These are phyloP conservation scores for Dicentrarchus labrax DNA, from an alignment of 2,113 vertebrate genomes.

Conservation along the genomic window DNA sequence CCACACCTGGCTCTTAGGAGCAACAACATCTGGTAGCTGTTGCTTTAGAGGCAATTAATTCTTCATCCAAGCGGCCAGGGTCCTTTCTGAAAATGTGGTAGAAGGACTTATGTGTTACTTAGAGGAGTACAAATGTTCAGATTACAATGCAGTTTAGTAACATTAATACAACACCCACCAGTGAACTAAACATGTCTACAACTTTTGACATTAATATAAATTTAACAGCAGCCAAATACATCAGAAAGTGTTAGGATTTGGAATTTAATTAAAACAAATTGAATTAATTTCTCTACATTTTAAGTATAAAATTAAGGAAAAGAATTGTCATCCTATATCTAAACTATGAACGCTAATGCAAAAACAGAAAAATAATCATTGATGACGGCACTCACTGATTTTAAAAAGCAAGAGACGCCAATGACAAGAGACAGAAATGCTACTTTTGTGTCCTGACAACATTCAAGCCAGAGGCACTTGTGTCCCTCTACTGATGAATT, in stretches of 20 bases:
- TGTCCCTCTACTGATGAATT: slow-evolving; percentile 41
- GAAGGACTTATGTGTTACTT: slow-evolving; percentile 54
- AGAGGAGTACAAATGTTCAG: slow-evolving; percentile 47
- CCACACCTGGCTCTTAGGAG: slow-evolving; percentile 84
- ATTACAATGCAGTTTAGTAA: slow-evolving; percentile 27
- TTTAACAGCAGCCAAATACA: background rate
- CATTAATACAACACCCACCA: background rate
- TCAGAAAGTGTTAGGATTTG: background rate
- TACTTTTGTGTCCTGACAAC: slow-evolving; percentile 39
- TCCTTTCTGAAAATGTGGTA: slow-evolving; percentile 66
- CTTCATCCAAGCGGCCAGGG: slow-evolving; percentile 69
- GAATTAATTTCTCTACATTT: background rate
- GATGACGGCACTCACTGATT: background rate
- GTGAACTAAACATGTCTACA: background rate
- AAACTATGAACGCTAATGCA: background rate
- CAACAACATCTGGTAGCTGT: slow-evolving; percentile 84
- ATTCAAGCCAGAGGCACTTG: slow-evolving; percentile 31
- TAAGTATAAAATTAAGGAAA: background rate
- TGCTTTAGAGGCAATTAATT: slow-evolving; percentile 86
- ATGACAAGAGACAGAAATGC: slow-evolving; percentile 18
- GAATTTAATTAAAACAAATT: background rate
- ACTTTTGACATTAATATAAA: background rate
- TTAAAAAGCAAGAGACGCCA: background rate
- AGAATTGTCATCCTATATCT: no score
- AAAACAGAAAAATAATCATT: background rate